Evolutionary conservation across 1,140 invertebrate species (phyloP).

Genomic region (Psilanteris sp.): DNA sequence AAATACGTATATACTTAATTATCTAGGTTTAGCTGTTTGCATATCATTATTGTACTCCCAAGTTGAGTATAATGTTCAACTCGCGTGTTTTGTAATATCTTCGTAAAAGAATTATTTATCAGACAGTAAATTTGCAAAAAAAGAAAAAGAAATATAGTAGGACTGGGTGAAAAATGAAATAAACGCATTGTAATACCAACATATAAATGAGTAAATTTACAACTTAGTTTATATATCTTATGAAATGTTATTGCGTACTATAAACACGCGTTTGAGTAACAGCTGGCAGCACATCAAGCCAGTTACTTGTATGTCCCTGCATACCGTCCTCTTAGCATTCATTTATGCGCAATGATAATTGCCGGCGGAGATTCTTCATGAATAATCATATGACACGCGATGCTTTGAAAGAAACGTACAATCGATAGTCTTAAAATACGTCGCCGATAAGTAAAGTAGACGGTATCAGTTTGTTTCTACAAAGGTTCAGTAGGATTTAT

Average conservation of each 20-base stretch:
- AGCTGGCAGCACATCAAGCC: conserved; percentile 17
- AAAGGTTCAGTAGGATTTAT: too few relatives aligned
- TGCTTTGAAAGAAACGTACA: not conserved
- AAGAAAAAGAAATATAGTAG: too few relatives aligned
- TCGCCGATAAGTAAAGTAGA: too few relatives aligned
- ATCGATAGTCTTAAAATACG: not conserved
- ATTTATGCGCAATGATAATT: conserved; percentile 35
- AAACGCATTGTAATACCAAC: not conserved
- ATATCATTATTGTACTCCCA: conserved; percentile 45
- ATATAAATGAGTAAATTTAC: conserved; percentile 28
- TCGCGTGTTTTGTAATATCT: conserved; percentile 21
- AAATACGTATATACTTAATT: conserved; percentile 38
- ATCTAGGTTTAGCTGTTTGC: conserved; percentile 38
- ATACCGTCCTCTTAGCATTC: conserved; percentile 32
- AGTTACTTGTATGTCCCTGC: conserved; percentile 19
- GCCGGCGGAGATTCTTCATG: conserved; percentile 18
- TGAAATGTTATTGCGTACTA: conserved; percentile 29
- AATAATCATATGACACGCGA: conserved; percentile 2
- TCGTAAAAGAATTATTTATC: conserved; percentile 15
- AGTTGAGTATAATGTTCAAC: conserved; percentile 32
- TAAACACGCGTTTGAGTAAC: conserved; percentile 36
- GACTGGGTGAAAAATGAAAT: conserved; percentile 7
- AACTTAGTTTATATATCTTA: conserved; percentile 35
- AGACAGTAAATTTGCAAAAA: conserved; percentile 17
- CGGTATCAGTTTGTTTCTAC: too few relatives aligned